A percentile compares a stretch with the other conserved stretches of the same genome.
Evolutionary conservation across 2,113 vertebrate species (phyloP).

Genomic region (Mixornis gularis): DNA sequence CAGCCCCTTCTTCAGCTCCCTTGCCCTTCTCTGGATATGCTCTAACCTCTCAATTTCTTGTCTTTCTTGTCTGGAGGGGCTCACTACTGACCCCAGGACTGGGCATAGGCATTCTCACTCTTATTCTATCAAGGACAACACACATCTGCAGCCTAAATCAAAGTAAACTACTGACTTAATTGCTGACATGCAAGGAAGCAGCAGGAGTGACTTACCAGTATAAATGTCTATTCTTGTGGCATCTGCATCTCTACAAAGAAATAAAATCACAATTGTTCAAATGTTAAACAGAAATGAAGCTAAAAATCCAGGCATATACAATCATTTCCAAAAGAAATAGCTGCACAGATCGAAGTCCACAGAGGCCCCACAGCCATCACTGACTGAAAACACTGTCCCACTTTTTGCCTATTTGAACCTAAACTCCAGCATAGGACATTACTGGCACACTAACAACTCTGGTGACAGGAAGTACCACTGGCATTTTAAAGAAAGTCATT

Average conservation of each 20-base stretch:
- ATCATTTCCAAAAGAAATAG: neutral
- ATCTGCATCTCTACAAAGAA: slow-evolving; percentile 87
- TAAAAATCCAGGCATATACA: neutral
- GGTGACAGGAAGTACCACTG: neutral
- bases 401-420: neutral
- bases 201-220: slow-evolving; percentile 77
- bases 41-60: neutral
- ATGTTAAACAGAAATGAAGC: neutral
- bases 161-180: neutral
- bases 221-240: slow-evolving; percentile 96
- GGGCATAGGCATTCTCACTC: neutral
- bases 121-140: neutral
- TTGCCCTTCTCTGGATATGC: neutral
- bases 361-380: neutral
- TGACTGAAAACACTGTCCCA: neutral
- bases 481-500: neutral
- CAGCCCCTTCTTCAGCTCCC: neutral
- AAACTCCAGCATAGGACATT: neutral
- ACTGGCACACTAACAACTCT: neutral
- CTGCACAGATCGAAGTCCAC: neutral
- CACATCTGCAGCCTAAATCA: neutral
- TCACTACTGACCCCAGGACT: neutral
- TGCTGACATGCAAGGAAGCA: neutral
- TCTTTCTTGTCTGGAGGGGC: neutral
- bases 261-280: slow-evolving; percentile 12